Evolutionary conservation across 2,113 vertebrate genomes (phyloP).

Genomic region (Peucedramus taeniatus): DNA sequence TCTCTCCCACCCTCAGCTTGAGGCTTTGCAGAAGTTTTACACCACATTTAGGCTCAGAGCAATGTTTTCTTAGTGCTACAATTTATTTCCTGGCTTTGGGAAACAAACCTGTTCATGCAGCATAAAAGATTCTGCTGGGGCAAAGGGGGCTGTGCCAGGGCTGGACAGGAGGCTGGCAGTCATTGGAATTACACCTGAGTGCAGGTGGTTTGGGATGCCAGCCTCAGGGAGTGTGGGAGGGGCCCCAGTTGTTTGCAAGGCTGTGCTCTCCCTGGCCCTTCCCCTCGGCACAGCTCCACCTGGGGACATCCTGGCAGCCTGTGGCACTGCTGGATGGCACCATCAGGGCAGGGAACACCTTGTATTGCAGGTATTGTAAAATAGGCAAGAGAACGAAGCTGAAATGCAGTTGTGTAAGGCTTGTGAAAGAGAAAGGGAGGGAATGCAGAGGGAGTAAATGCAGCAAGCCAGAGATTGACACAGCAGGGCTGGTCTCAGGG

Average conservation of each 20-base stretch:
- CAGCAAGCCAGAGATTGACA: background rate
- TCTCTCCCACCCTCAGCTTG: background rate
- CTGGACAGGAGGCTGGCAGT: background rate
- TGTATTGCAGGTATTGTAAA: background rate
- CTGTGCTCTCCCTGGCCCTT: background rate
- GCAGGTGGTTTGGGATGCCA: background rate
- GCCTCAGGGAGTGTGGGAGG: rapidly evolving
- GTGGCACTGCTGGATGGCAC: background rate
- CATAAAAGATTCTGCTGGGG: background rate
- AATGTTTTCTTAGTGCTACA: background rate
- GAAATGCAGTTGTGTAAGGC: background rate
- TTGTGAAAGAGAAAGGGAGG: background rate
- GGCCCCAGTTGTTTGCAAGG: background rate
- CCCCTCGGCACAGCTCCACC: background rate
- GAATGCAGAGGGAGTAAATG: background rate
- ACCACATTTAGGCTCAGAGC: rapidly evolving
- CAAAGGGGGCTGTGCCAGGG: background rate
- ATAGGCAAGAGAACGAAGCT: background rate
- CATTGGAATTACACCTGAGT: rapidly evolving
- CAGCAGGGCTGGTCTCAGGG: background rate
- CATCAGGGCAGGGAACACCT: background rate
- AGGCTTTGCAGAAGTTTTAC: background rate
- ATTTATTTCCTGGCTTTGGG: background rate
- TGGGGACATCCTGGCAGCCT: background rate
- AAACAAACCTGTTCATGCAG: background rate